Evolutionary conservation across 2,797 vertebrate genomes (phyloP).

Genomic region (Pseudocheirus occidentalis): DNA sequence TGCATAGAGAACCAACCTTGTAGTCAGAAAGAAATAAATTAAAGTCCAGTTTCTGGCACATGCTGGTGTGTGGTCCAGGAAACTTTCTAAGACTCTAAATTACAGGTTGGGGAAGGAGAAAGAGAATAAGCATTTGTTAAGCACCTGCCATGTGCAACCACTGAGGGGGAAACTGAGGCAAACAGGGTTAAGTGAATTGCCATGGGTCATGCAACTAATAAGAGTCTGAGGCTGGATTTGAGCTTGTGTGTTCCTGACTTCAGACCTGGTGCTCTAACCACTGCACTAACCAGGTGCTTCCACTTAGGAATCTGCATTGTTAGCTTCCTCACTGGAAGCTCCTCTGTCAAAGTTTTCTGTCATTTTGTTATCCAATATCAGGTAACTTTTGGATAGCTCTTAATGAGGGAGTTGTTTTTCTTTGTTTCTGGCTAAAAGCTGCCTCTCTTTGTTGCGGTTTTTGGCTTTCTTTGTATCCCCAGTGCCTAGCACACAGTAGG

Average conservation of each 20-base stretch:
- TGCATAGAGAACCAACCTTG: background rate
- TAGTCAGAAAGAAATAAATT: background rate
- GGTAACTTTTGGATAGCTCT: background rate
- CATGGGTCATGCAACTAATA: too few species aligned
- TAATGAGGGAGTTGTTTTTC: background rate
- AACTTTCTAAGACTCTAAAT: background rate
- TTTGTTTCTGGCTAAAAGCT: background rate
- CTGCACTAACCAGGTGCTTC: too few species aligned
- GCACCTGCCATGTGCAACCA: too few species aligned
- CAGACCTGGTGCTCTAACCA: too few species aligned
- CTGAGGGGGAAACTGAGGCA: too few species aligned
- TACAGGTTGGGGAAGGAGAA: background rate
- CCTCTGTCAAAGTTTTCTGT: background rate
- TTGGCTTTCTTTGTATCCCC: background rate
- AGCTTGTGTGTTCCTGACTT: too few species aligned
- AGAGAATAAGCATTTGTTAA: background rate
- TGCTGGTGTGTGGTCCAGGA: background rate
- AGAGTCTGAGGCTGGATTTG: too few species aligned
- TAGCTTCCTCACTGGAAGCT: background rate
- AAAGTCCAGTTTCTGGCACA: background rate
- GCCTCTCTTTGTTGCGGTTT: background rate
- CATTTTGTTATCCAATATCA: background rate
- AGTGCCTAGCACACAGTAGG: background rate
- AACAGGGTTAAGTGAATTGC: too few species aligned
- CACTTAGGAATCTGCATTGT: background rate